These are phyloP conservation scores for Platyura marginata DNA, from an alignment of 1,140 invertebrate species.

Conservation along the genomic window DNA sequence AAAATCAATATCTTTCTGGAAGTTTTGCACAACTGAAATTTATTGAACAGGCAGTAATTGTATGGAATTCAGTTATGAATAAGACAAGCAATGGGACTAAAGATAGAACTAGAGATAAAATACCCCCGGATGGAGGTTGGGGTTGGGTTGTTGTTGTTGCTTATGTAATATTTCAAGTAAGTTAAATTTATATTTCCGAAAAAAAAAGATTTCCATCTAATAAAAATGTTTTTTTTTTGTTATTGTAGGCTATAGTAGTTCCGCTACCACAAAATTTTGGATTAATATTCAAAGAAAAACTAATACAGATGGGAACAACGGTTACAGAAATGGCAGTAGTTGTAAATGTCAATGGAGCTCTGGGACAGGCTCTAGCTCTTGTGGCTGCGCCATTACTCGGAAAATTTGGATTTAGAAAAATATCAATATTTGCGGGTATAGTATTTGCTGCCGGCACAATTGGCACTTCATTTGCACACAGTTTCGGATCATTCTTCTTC, in stretches of 20 bases:
- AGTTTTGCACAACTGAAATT: too few relatives aligned
- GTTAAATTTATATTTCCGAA: too few relatives aligned
- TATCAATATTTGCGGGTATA: slow-evolving; percentile 28
- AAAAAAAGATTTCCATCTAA: too few relatives aligned
- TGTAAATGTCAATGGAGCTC: slow-evolving; percentile 36
- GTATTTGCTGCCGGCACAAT: slow-evolving; percentile 30
- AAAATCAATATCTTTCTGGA: too few relatives aligned
- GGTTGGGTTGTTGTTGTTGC: too few relatives aligned
- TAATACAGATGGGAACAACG: slow-evolving; percentile 25
- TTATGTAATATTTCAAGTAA: too few relatives aligned
- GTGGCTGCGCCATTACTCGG: slow-evolving; percentile 34
- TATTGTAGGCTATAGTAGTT: slow-evolving; percentile 31
- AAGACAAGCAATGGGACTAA: too few relatives aligned
- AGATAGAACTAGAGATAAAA: too few relatives aligned
- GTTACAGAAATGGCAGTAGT: slow-evolving; percentile 34
- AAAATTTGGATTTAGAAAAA: slow-evolving; percentile 33
- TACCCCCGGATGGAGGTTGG: too few relatives aligned
- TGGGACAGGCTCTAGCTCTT: slow-evolving; percentile 40
- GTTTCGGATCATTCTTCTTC: slow-evolving; percentile 32
- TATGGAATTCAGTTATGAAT: too few relatives aligned
- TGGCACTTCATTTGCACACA: slow-evolving; percentile 26
- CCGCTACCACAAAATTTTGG: slow-evolving; percentile 35
- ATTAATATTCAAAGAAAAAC: slow-evolving; percentile 34
- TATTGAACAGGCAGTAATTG: too few relatives aligned
- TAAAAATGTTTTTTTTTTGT: too few relatives aligned